Base-by-base conservation (phyloP, 2,797 vertebrate genomes). In the Apogon talboti region DNA sequence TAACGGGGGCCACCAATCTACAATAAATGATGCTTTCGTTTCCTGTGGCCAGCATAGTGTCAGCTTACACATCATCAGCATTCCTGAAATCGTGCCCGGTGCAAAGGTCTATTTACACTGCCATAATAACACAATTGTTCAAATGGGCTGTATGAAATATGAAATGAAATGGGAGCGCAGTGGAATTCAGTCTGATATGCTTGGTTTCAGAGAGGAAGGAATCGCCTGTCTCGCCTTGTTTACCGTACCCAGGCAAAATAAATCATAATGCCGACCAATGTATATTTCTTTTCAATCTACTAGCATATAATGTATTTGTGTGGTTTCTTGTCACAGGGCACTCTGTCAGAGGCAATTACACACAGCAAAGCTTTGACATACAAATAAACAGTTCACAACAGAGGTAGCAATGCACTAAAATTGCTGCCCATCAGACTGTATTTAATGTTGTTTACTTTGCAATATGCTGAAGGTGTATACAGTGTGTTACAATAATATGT, bases 21-120 rank as follows among this genome's bases (percentile, higher is more conserved):
- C 73, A 73, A 82, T 89, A 89, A 85, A 81, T 62, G 55, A 82
- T 82, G 70, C 76, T 81, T 79, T 52, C 65, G 79, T 71, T 82
- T 84, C 57, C 81, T 82, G 71, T 24, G 69, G 83, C 78, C 61
- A 66, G 71, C 51, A 52, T 45, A 78, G 87, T 82, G 85, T 92
- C 83, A 83, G 78, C 76, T 89, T 89, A 86, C 90, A 87, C 85
- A 86, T 89, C 78, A 91, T 86, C 80, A 83, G 78, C 84, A 89
- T 90, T 90, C 85, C 72, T 90, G 83, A 85, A 73, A 76, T 46
- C 67, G 47, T 86, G 70, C 83, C 80, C 74, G 68, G 76, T 78
- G 76, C 77, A 87, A 87, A 86, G 78, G 73, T 87, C 76, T 92
- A 84, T 91, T 90, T 92, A 86, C 80, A 79, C 81, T 74, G 82